Evolutionary conservation across 2,797 vertebrate genomes (phyloP).

Genomic region (Acrossocheilus wenchowensis): DNA sequence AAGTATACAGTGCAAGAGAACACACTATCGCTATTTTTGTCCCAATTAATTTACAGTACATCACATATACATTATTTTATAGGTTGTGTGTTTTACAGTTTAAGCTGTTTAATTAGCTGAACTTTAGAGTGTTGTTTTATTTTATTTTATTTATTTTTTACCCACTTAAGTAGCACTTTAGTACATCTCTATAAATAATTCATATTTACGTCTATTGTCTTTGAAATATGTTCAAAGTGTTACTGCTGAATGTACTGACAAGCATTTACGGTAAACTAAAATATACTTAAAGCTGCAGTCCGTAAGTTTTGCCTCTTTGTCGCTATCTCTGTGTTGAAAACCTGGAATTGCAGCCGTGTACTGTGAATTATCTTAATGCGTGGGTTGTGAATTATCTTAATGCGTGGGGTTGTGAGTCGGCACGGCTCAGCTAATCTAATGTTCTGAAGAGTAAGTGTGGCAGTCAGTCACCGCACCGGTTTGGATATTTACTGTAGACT

Average conservation of each 20-base stretch:
- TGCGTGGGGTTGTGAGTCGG: no score
- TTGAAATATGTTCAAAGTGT: not conserved
- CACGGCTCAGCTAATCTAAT: no score
- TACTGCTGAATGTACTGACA: not conserved
- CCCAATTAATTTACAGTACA: not conserved
- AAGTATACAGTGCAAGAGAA: not conserved
- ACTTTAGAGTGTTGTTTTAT: not conserved
- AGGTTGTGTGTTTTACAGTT: not conserved
- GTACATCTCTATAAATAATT: no score
- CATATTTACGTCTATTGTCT: not conserved
- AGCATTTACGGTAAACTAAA: not conserved
- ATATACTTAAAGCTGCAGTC: no score
- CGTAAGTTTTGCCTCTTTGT: no score
- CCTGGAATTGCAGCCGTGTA: no score
- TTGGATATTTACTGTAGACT: no score
- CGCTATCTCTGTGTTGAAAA: no score
- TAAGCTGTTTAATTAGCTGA: not conserved
- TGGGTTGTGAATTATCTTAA: no score
- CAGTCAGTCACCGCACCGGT: no score
- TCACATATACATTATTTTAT: not conserved
- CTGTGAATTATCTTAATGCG: no score
- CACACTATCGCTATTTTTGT: not conserved
- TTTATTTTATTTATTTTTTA: not conserved
- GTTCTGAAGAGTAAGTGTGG: no score
- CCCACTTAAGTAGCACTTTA: not conserved